Evolutionary conservation across 2,888 invertebrate genomes (phyloP), one percentile per base, ranked within the genome.

Genomic region (Anthrax anthrax): DNA sequence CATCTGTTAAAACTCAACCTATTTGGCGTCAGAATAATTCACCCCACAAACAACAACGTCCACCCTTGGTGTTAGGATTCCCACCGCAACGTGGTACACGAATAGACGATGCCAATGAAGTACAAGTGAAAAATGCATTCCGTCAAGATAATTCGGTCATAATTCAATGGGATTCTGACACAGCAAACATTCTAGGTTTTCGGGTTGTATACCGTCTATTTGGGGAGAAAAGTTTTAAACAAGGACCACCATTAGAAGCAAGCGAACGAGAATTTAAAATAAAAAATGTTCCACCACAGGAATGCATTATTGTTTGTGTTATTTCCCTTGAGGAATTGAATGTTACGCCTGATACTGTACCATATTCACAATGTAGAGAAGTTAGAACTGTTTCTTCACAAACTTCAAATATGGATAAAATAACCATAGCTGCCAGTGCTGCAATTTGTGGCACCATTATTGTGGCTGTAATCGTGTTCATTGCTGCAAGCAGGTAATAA

Each of bases 371-470:
- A 68, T 92, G 92, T 61, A 78, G 87, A 45, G 92, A 92, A 70
- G 85, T 91, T 47, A 80, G 90, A 51, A 90, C 89, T 3, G 84
- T 84, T 42, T 78, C 82, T 42, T 80, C 86, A 17, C 81, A 84
- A 41, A 81, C 86, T 44, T 84, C 87, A 47, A 87, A 89, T 70
- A 89, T 91, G 86, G 92, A 92, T 71, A 91, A 90, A 69, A 89
- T 92, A 60, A 91, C 92, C 44, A 92, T 92, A 59, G 90, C 87
- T 19, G 90, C 90, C 4, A 88, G 89, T 60, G 90, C 90, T 18
- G 90, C 90, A 47, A 91, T 92, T 61, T 91, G 91, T 66, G 88
- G 86, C 38, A 90, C 90, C 38, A 89, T 92, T 57, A 84, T 91
- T 49, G 80, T 90, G 40, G 91, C 90, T 1, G 88, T 91, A 47